phyloP scores from a whole-genome alignment of 2,888 invertebrate species.

The Anorthoa munda region DNA sequence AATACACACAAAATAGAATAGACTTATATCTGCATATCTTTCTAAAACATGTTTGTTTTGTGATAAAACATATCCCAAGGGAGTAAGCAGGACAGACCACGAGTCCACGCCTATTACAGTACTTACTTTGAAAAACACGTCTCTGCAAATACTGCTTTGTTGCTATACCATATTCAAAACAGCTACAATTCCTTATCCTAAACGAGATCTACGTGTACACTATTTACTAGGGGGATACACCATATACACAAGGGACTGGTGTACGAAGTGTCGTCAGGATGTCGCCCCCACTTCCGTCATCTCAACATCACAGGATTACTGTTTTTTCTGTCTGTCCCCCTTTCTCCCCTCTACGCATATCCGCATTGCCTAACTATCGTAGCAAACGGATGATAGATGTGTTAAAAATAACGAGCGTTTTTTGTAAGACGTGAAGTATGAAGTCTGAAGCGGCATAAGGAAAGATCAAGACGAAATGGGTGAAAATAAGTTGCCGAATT shows the following conservation, averaged over 20 bases:
- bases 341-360: constrained; percentile 42
- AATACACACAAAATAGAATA: not conserved
- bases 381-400: constrained; percentile 48
- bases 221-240: not conserved
- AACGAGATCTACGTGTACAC: constrained; percentile 28
- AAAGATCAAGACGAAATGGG: constrained; percentile 17
- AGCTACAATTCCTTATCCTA: constrained; percentile 16
- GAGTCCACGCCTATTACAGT: no score
- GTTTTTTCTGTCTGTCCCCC: constrained; percentile 41
- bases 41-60: not conserved
- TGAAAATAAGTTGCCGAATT: constrained; percentile 4
- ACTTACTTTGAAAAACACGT: not conserved
- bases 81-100: not conserved
- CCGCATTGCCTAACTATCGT: constrained; percentile 43
- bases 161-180: constrained; percentile 6
- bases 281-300: constrained; percentile 64
- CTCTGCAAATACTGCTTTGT: not conserved
- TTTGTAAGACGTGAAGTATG: constrained; percentile 33
- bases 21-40: not conserved
- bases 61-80: not conserved
- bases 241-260: not conserved
- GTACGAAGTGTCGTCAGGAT: constrained; percentile 48
- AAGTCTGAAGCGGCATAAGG: constrained; percentile 10
- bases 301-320: constrained; percentile 59
- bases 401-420: constrained; percentile 51